These are phyloP conservation scores for Origma solitaria DNA, from an alignment of 2,113 vertebrate species.

Conservation along the genomic window DNA sequence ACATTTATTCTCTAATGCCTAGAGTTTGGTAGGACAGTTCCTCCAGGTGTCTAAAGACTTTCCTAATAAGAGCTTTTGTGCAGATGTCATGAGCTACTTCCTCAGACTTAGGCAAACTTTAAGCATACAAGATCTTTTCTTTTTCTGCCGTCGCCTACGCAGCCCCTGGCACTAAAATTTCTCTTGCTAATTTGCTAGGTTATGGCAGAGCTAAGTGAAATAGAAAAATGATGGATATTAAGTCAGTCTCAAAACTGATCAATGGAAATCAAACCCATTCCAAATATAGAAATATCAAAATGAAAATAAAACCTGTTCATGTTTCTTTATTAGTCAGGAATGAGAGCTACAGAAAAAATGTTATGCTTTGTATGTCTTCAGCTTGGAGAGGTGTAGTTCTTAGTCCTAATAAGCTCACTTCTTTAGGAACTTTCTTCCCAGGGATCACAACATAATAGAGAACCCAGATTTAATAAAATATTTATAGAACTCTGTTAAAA, in stretches of 20 bases:
- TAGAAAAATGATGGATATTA: not conserved
- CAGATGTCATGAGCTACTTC: not conserved
- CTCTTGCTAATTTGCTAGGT: not conserved
- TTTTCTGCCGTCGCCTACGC: too few relatives aligned
- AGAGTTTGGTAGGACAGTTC: not conserved
- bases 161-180: not conserved
- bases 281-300: not conserved
- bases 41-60: not conserved
- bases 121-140: not conserved
- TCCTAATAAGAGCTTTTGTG: not conserved
- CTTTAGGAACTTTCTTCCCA: not conserved
- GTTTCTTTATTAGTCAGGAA: not conserved
- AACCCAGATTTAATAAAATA: not conserved
- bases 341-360: not conserved
- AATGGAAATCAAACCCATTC: not conserved
- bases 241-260: not conserved
- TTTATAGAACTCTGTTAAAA: not conserved
- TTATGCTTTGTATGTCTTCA: not conserved
- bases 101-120: not conserved
- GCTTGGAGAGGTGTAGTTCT: not conserved
- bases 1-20: not conserved
- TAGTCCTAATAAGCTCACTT: not conserved
- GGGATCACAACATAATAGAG: not conserved
- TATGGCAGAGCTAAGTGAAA: not conserved
- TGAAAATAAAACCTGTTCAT: not conserved